These are phyloP conservation scores for Bufo bufo DNA, from an alignment of 2,113 vertebrate species.

Conservation along the genomic window DNA sequence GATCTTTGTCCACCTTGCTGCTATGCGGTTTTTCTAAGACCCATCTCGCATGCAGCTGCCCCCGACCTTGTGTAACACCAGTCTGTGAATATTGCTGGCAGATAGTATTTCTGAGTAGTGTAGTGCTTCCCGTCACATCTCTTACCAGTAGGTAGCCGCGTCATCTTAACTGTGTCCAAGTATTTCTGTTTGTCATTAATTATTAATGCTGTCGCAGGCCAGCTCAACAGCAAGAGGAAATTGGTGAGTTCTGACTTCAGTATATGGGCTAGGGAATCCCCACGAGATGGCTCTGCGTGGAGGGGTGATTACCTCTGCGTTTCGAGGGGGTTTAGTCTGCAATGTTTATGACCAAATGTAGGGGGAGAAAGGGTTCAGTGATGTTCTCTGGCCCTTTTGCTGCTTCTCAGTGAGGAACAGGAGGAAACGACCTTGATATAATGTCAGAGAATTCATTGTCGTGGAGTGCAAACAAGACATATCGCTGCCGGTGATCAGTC, in stretches of 20 bases:
- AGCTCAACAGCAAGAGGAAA: not conserved
- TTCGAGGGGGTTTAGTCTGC: not conserved
- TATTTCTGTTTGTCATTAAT: conserved; percentile 36
- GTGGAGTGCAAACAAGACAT: conserved; percentile 23
- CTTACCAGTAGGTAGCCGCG: conserved; percentile 25
- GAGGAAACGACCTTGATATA: not conserved
- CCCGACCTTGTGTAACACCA: conserved; percentile 15
- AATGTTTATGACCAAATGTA: conserved; percentile 71
- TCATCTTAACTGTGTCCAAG: conserved; percentile 24
- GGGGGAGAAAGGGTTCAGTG: not conserved
- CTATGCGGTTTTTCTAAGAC: conserved; percentile 18
- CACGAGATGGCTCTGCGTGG: not conserved
- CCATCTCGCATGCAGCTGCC: conserved; percentile 28
- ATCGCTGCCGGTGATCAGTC: conserved; percentile 37
- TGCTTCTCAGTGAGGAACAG: not conserved
- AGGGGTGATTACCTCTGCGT: not conserved
- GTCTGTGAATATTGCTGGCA: conserved; percentile 52
- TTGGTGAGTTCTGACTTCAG: not conserved
- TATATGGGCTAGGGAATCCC: not conserved
- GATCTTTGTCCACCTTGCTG: conserved; percentile 17
- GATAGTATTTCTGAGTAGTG: conserved; percentile 47
- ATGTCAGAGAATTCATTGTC: not conserved
- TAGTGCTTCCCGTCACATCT: conserved; percentile 34
- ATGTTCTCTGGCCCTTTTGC: not conserved
- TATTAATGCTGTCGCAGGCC: conserved; percentile 40